These are phyloP conservation scores for Dermatophagoides farinae DNA, from an alignment of 1,140 invertebrate species.

Conservation along the genomic window DNA sequence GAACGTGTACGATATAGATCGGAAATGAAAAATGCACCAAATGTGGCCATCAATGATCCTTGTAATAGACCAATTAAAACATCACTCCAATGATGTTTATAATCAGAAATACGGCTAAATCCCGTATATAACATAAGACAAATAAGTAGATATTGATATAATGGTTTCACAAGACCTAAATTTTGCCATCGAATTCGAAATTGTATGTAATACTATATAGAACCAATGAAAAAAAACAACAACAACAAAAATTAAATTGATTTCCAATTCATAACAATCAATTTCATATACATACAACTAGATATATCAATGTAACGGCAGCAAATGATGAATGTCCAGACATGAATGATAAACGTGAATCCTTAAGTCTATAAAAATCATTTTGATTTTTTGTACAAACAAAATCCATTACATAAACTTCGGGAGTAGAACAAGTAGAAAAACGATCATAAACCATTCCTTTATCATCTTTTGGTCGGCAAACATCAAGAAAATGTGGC, in stretches of 20 bases:
- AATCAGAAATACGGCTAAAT: slow-evolving; percentile 29
- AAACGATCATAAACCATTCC: slow-evolving; percentile 15
- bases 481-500: slow-evolving; percentile 62
- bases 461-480: slow-evolving; percentile 27
- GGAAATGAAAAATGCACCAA: slow-evolving; percentile 4
- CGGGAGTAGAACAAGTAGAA: slow-evolving; percentile 3
- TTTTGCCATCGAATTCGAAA: slow-evolving; percentile 43
- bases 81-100: slow-evolving; percentile 36
- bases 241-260: neutral
- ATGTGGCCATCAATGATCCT: slow-evolving; percentile 26
- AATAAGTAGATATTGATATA: slow-evolving; percentile 11
- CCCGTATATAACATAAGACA: slow-evolving; percentile 12
- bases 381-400: slow-evolving; percentile 23
- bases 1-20: neutral
- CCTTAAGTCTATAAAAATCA: slow-evolving; percentile 16
- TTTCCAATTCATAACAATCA: neutral
- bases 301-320: slow-evolving; percentile 29
- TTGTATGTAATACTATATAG: slow-evolving; percentile 57
- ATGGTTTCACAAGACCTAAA: slow-evolving; percentile 41
- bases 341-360: slow-evolving; percentile 32
- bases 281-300: slow-evolving; percentile 26
- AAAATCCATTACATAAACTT: slow-evolving; percentile 27
- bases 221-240: neutral
- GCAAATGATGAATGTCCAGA: slow-evolving; percentile 36
- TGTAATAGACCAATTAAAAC: slow-evolving; percentile 31